Conservation (phyloP, 1,140 invertebrate genomes). For the Whitmania pigra region DNA sequence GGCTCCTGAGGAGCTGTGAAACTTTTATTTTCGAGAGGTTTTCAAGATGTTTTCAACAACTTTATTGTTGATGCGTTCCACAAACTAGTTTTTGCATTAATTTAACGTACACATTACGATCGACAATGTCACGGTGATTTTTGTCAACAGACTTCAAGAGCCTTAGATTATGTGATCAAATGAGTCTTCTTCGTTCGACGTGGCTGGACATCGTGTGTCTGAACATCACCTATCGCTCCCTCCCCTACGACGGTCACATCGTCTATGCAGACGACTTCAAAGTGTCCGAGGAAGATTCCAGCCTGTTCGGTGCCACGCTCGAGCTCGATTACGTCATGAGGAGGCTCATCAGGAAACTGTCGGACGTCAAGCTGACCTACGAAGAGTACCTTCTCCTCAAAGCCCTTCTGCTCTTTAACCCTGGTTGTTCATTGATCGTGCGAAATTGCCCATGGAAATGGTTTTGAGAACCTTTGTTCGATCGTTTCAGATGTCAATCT, state of each 20-base stretch:
- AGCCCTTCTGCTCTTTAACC: slow-evolving; percentile 76
- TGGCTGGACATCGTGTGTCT: slow-evolving; percentile 90
- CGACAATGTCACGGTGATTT: too few relatives aligned
- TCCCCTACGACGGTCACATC: slow-evolving; percentile 35
- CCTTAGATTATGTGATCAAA: slow-evolving; percentile 79
- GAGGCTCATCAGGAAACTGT: slow-evolving; percentile 72
- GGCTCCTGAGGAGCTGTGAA: too few relatives aligned
- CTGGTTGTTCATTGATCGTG: slow-evolving; percentile 35
- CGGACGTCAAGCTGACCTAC: slow-evolving; percentile 62
- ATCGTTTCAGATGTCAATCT: slow-evolving; percentile 5
- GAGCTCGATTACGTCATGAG: slow-evolving; percentile 64
- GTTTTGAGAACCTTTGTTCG: neutral
- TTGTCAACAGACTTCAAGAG: slow-evolving; percentile 60
- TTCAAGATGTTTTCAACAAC: too few relatives aligned
- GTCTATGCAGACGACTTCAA: slow-evolving; percentile 38
- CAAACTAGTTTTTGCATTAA: too few relatives aligned
- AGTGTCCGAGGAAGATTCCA: slow-evolving; percentile 33
- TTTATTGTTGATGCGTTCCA: too few relatives aligned
- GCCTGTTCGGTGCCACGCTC: slow-evolving; percentile 32
- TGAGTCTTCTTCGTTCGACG: slow-evolving; percentile 82
- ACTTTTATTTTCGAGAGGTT: too few relatives aligned
- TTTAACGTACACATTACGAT: too few relatives aligned
- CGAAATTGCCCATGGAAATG: neutral
- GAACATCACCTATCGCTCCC: slow-evolving; percentile 72
- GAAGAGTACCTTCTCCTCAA: slow-evolving; percentile 87